These are phyloP conservation scores for Acanthaster planci DNA, from an alignment of 35 echinoderm and acorn worm species.

Conservation along the genomic window DNA sequence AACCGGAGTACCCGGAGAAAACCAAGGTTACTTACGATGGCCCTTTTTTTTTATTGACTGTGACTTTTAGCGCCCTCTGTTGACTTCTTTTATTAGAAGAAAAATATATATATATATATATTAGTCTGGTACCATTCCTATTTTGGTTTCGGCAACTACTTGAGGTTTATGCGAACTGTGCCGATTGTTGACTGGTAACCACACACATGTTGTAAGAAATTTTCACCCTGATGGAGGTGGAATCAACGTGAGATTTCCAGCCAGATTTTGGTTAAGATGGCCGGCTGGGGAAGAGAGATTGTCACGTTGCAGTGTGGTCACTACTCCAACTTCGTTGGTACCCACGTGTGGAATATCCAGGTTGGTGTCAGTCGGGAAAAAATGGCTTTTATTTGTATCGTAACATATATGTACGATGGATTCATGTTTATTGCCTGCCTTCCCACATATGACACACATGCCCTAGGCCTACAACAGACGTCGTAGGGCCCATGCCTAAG, in stretches of 20 bases:
- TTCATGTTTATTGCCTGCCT: background rate
- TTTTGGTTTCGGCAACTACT: background rate
- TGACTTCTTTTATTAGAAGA: background rate
- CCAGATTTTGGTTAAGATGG: constrained; percentile 15
- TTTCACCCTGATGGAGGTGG: background rate
- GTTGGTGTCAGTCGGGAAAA: background rate
- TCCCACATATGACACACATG: background rate
- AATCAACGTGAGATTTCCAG: background rate
- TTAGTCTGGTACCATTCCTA: constrained; percentile 12
- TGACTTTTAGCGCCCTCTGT: constrained; percentile 16
- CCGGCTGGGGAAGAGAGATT: constrained; percentile 48
- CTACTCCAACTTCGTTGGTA: constrained; percentile 71
- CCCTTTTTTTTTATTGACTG: too few relatives aligned
- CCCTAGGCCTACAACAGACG: background rate
- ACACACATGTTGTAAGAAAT: background rate
- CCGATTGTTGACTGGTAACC: background rate
- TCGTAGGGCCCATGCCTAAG: background rate
- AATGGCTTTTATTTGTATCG: background rate
- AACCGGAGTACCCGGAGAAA: too few relatives aligned
- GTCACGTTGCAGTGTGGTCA: constrained; percentile 67
- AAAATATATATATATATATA: background rate
- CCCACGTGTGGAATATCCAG: constrained; percentile 77
- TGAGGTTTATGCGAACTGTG: background rate
- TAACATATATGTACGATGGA: background rate
- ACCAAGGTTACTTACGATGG: too few relatives aligned